Conservation (phyloP, 2,113 vertebrate species). For the Natator depressus region DNA sequence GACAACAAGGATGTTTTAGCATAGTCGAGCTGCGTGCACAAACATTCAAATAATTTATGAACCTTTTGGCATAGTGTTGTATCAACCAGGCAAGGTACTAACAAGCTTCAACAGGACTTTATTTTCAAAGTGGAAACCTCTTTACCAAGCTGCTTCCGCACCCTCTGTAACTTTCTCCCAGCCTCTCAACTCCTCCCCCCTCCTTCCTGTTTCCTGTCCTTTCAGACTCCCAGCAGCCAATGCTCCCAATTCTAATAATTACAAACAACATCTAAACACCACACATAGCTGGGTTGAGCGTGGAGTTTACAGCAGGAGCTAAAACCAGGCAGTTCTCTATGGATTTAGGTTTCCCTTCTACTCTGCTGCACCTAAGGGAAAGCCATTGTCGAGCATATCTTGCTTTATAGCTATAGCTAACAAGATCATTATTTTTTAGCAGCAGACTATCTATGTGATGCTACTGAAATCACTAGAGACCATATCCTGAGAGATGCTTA, state of each 20-base stretch:
- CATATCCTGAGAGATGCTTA: not conserved
- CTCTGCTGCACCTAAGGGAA: not conserved
- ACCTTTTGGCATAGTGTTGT: not conserved
- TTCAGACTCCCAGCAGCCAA: no score
- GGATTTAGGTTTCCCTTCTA: not conserved
- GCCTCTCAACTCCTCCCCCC: no score
- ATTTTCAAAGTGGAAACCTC: no score
- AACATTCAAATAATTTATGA: not conserved
- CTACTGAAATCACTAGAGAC: not conserved
- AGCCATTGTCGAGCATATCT: not conserved
- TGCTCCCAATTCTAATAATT: no score
- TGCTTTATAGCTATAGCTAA: not conserved
- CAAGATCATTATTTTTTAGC: not conserved
- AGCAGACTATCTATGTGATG: fast-evolving
- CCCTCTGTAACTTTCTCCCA: no score
- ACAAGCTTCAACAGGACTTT: no score
- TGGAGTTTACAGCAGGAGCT: not conserved
- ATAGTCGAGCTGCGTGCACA: not conserved
- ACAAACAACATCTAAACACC: no score
- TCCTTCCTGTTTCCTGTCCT: no score
- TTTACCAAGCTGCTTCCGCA: no score
- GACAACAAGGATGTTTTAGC: not conserved
- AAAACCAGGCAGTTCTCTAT: not conserved
- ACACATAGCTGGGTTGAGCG: not conserved
- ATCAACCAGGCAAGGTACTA: no score